Conservation (phyloP, 2,888 invertebrate genomes). For the Drosophila cognata region DNA sequence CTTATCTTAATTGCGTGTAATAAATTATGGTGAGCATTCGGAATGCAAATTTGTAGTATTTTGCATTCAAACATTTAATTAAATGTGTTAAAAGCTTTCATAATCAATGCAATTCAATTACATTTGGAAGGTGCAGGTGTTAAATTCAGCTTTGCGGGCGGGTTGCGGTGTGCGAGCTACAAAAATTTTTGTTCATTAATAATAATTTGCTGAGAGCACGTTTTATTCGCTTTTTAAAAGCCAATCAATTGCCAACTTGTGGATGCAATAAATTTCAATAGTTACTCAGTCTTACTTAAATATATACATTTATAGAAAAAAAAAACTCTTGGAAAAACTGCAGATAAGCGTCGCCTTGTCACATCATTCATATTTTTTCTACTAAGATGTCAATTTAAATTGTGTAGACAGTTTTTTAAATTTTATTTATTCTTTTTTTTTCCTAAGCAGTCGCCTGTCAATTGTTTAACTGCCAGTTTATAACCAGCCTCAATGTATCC, state of each 20-base stretch:
- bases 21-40: conserved; percentile 37
- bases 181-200: conserved; percentile 43
- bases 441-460: conserved; percentile 49
- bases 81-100: conserved; percentile 70
- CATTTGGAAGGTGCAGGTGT: conserved; percentile 56
- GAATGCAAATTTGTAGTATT: conserved; percentile 33
- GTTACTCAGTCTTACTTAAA: conserved; percentile 47
- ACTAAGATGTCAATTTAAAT: conserved; percentile 51
- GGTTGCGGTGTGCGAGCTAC: not conserved
- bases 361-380: conserved; percentile 69
- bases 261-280: conserved; percentile 75
- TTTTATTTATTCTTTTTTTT: not conserved
- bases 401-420: conserved; percentile 43
- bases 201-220: conserved; percentile 60
- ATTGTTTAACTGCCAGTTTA: conserved; percentile 54
- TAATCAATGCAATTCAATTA: conserved; percentile 35
- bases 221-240: conserved; percentile 66
- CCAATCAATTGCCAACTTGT: conserved; percentile 69
- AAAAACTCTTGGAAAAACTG: conserved; percentile 32
- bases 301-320: conserved; percentile 32
- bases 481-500: conserved; percentile 56
- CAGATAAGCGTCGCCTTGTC: conserved; percentile 68
- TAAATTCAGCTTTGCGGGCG: conserved; percentile 11
- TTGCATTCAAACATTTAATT: conserved; percentile 51
- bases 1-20: conserved; percentile 54